phyloP scores from a whole-genome alignment of 1,140 invertebrate species.

The Nomia melanderi region DNA sequence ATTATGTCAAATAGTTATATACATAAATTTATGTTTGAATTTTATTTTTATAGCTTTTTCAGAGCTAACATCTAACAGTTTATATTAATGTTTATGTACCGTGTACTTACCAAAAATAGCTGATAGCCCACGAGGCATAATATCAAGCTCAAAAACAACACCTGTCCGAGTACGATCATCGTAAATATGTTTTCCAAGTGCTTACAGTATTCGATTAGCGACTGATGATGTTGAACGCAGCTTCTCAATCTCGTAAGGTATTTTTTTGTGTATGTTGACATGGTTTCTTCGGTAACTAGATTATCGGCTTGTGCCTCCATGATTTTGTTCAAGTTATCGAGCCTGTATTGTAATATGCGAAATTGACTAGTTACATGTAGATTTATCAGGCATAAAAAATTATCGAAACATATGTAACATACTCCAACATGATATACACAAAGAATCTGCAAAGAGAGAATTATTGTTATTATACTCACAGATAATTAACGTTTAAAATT shows the following conservation, averaged over 20 bases:
- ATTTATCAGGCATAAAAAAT: constrained; percentile 51
- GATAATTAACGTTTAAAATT: too few relatives aligned
- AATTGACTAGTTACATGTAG: constrained; percentile 55
- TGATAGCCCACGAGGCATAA: constrained; percentile 63
- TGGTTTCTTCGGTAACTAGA: too few relatives aligned
- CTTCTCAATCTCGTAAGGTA: constrained; percentile 3
- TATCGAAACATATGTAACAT: constrained; percentile 58
- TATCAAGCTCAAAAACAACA: constrained; percentile 53
- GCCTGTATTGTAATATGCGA: constrained; percentile 51
- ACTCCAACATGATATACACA: constrained; percentile 38
- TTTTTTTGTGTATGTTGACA: neutral
- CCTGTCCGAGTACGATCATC: constrained; percentile 53
- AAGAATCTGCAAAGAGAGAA: constrained; percentile 1
- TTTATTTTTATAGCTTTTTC: too few relatives aligned
- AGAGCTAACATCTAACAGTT: too few relatives aligned
- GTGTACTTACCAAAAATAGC: constrained; percentile 31
- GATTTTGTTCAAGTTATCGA: constrained; percentile 6
- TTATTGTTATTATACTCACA: neutral
- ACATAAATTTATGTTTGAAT: too few relatives aligned
- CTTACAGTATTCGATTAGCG: constrained; percentile 44
- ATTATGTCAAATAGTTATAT: too few relatives aligned
- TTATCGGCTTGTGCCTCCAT: neutral
- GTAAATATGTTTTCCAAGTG: constrained; percentile 51
- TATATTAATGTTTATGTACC: neutral
- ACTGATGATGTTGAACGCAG: constrained; percentile 44